Conservation (phyloP, 2,797 vertebrate genomes). For the Tachyglossus aculeatus region DNA sequence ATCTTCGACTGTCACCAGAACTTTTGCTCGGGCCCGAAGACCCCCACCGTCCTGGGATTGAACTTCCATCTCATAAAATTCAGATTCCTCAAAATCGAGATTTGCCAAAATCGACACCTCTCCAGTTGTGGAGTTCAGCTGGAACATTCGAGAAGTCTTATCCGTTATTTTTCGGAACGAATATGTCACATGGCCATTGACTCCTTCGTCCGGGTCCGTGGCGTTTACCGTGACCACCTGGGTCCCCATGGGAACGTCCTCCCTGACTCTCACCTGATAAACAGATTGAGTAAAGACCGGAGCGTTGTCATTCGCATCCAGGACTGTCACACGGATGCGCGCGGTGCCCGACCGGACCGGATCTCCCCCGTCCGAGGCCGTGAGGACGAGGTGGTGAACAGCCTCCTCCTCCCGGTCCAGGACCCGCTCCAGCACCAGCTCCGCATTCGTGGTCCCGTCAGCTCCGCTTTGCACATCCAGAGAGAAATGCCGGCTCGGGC, state of each 20-base stretch:
- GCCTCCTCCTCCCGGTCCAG: conserved; percentile 69
- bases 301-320: conserved; percentile 70
- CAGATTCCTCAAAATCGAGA: conserved; percentile 72
- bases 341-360: conserved; percentile 54
- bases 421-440: conserved; percentile 62
- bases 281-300: conserved; percentile 61
- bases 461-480: conserved; percentile 56
- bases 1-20: conserved; percentile 70
- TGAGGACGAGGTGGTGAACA: conserved; percentile 59
- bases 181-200: conserved; percentile 51
- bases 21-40: conserved; percentile 65
- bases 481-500: conserved; percentile 66
- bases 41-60: conserved; percentile 74
- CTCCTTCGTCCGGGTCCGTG: conserved; percentile 58
- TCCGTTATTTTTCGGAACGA: conserved; percentile 53
- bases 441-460: conserved; percentile 50
- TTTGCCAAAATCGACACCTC: conserved; percentile 40
- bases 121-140: conserved; percentile 49
- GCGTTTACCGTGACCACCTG: conserved; percentile 51
- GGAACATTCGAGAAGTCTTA: conserved; percentile 39
- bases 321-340: conserved; percentile 48
- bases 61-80: conserved; percentile 70
- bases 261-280: conserved; percentile 56
- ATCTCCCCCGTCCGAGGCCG: conserved; percentile 63
- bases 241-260: conserved; percentile 45